Evolutionary conservation across 2,113 vertebrate genomes (phyloP).

Genomic region (Rhinichthys klamathensis): DNA sequence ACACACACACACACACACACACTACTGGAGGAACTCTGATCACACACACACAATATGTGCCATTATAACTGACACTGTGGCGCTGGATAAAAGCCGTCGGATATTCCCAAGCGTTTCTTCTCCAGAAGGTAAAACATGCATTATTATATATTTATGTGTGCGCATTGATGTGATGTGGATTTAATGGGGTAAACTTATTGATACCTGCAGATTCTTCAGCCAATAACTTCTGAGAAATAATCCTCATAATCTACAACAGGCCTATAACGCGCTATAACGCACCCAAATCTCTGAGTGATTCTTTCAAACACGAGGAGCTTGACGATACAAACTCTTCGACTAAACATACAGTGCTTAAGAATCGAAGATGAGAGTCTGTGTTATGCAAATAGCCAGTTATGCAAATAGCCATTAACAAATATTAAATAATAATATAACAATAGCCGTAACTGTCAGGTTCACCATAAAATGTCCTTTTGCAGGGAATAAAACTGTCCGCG

Average conservation of each 20-base stretch:
- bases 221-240: background rate
- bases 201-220: background rate
- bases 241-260: background rate
- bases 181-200: background rate
- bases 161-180: too few relatives aligned
- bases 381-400: too few relatives aligned
- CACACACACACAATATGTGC: background rate
- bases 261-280: background rate
- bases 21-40: conserved; percentile 49
- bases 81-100: conserved; percentile 70
- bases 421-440: background rate
- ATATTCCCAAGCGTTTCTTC: conserved; percentile 40
- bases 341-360: background rate
- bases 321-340: background rate
- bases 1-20: conserved; percentile 1
- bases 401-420: background rate
- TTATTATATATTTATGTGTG: background rate
- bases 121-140: conserved; percentile 38
- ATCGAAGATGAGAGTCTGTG: background rate
- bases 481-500: conserved; percentile 64
- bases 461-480: conserved; percentile 67
- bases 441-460: conserved; percentile 23
- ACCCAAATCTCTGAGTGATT: background rate
- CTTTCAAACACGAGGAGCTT: conserved; percentile 3
- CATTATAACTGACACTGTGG: conserved; percentile 17